phyloP scores from a whole-genome alignment of 2,113 vertebrate species.

The Peromyscus maniculatus region DNA sequence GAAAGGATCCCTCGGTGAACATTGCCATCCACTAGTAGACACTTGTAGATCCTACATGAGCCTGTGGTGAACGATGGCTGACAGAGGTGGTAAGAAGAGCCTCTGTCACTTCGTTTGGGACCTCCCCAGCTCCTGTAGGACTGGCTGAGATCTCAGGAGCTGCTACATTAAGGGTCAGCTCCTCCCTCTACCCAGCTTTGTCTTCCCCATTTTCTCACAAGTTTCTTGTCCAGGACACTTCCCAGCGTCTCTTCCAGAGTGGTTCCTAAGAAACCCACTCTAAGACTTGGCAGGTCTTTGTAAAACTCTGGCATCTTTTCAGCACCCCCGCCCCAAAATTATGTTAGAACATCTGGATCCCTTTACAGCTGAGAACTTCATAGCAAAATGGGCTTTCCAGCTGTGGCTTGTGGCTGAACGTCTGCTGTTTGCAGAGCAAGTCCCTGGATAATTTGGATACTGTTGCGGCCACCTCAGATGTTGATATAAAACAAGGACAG shows the following conservation, averaged over 20 bases:
- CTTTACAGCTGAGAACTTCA: slow-evolving; percentile 51
- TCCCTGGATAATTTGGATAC: slow-evolving; percentile 54
- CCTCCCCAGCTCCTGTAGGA: accelerated
- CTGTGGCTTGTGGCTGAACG: slow-evolving; percentile 53
- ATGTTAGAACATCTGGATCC: slow-evolving; percentile 73
- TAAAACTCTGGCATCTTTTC: slow-evolving; percentile 59
- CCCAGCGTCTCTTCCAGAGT: background rate
- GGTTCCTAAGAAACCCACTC: slow-evolving; percentile 9
- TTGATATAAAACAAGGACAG: slow-evolving; percentile 75
- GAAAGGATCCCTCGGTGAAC: background rate
- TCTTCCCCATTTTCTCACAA: background rate
- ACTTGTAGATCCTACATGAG: background rate
- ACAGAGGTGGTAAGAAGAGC: accelerated
- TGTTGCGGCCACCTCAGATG: slow-evolving; percentile 69
- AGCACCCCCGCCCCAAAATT: background rate
- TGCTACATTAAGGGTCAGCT: too few species aligned
- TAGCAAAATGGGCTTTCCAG: slow-evolving; percentile 58
- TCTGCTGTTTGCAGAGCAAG: slow-evolving; percentile 69
- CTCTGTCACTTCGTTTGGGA: background rate
- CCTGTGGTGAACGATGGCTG: background rate
- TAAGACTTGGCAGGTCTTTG: slow-evolving; percentile 48
- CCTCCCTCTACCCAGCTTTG: background rate
- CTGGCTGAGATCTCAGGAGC: background rate
- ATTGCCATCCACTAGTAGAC: background rate
- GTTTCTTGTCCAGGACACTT: background rate